These are phyloP conservation scores for Holothuria leucospilota DNA, from an alignment of 53 echinoderm and acorn worm genomes.

Conservation along the genomic window DNA sequence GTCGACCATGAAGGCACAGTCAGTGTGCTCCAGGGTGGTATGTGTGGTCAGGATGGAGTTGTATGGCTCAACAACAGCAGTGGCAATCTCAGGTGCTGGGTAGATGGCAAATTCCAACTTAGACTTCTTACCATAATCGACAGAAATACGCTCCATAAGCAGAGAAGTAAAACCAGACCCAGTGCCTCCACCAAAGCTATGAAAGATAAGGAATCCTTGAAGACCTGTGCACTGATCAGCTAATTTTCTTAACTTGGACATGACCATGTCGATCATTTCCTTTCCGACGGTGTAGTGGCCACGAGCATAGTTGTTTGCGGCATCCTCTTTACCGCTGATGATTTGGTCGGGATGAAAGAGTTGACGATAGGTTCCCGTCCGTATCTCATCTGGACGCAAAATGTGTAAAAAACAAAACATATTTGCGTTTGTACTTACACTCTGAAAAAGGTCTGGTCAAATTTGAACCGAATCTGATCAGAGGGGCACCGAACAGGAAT, in stretches of 20 bases:
- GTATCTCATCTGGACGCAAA: slow-evolving; percentile 57
- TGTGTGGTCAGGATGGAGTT: too few species aligned
- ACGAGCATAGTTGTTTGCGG: slow-evolving; percentile 73
- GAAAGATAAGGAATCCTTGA: slow-evolving; percentile 64
- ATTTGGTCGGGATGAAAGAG: slow-evolving; percentile 68
- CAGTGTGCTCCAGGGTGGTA: too few species aligned
- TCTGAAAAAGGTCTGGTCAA: too few species aligned
- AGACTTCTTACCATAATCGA: slow-evolving; percentile 44
- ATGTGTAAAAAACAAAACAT: background rate
- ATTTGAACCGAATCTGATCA: too few species aligned
- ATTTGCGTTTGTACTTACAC: background rate
- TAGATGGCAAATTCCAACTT: too few species aligned
- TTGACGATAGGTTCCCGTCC: slow-evolving; percentile 50
- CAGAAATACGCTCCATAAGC: slow-evolving; percentile 62
- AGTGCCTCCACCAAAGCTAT: too few species aligned
- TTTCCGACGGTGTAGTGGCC: slow-evolving; percentile 58
- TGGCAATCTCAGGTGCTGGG: slow-evolving; percentile 41
- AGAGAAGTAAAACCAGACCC: slow-evolving; percentile 67
- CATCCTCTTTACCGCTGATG: slow-evolving; percentile 73
- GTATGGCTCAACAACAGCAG: slow-evolving; percentile 66
- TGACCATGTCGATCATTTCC: slow-evolving; percentile 37
- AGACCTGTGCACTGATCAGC: slow-evolving; percentile 68
- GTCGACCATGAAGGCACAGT: too few species aligned
- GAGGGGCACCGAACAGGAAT: too few species aligned
- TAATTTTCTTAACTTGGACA: slow-evolving; percentile 49